Conservation (phyloP, 1,140 invertebrate genomes). For the Elymnias hypermnestra region DNA sequence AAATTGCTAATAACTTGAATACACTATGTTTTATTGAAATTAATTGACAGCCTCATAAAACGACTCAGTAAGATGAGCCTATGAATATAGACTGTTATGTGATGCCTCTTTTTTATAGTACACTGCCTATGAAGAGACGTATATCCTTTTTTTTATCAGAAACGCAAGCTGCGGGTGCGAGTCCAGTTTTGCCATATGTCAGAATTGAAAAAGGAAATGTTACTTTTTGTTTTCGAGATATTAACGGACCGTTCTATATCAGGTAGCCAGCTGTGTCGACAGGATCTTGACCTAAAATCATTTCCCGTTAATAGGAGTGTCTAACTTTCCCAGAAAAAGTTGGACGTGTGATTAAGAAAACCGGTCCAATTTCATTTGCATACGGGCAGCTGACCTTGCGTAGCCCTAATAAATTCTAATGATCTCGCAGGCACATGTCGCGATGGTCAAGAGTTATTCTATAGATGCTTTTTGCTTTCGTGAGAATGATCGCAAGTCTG, state of each 20-base stretch:
- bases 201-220: conserved; percentile 42
- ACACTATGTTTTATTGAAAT: too few species aligned
- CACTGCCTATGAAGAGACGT: too few species aligned
- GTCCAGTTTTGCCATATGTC: conserved; percentile 52
- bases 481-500: conserved; percentile 50
- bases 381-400: conserved; percentile 61
- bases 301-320: conserved; percentile 36
- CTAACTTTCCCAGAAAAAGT: conserved; percentile 50
- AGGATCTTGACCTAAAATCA: conserved; percentile 32
- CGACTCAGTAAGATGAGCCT: too few species aligned
- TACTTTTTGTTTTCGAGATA: conserved; percentile 44
- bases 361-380: conserved; percentile 50
- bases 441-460: conserved; percentile 39
- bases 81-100: too few species aligned
- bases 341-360: conserved; percentile 33
- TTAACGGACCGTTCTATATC: conserved; percentile 46
- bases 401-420: conserved; percentile 68
- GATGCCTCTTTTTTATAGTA: too few species aligned
- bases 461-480: conserved; percentile 52
- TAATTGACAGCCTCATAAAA: too few species aligned
- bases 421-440: conserved; percentile 46
- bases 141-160: too few species aligned
- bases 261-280: conserved; percentile 44
- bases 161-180: conserved; percentile 42
- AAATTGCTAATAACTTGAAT: too few species aligned